Conservation (phyloP, 1,140 invertebrate genomes). For the Papilio polytes region DNA sequence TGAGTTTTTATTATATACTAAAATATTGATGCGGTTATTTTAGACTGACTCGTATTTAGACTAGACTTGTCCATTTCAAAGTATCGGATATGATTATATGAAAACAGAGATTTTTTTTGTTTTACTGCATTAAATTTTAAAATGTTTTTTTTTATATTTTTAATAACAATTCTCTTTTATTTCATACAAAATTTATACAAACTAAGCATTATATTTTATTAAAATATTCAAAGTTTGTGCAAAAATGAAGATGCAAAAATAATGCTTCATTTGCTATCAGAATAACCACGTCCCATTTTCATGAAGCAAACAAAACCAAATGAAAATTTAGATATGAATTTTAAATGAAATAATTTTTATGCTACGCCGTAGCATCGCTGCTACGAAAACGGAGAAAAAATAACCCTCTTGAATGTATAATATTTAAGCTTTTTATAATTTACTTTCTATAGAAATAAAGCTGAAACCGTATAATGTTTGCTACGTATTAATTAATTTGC, state of each 20-base stretch:
- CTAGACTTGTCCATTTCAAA: too few species aligned
- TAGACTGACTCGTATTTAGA: too few species aligned
- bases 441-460: background rate
- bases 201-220: background rate
- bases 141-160: background rate
- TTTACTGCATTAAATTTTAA: too few species aligned
- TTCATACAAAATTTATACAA: background rate
- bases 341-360: constrained; percentile 6
- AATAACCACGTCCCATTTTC: background rate
- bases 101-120: too few species aligned
- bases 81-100: too few species aligned
- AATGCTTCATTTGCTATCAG: background rate
- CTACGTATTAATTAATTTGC: constrained; percentile 13
- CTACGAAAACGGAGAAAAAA: background rate
- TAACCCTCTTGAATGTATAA: background rate
- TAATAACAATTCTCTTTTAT: background rate
- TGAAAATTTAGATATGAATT: constrained; percentile 2
- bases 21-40: too few species aligned
- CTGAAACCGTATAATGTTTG: background rate
- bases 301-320: constrained; percentile 3
- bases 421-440: background rate
- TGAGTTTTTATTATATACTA: too few species aligned
- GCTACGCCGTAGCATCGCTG: background rate
- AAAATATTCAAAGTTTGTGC: background rate
- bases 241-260: constrained; percentile 5